Evolutionary conservation across 2,113 vertebrate species (phyloP).

Genomic region (Asarcornis scutulata): DNA sequence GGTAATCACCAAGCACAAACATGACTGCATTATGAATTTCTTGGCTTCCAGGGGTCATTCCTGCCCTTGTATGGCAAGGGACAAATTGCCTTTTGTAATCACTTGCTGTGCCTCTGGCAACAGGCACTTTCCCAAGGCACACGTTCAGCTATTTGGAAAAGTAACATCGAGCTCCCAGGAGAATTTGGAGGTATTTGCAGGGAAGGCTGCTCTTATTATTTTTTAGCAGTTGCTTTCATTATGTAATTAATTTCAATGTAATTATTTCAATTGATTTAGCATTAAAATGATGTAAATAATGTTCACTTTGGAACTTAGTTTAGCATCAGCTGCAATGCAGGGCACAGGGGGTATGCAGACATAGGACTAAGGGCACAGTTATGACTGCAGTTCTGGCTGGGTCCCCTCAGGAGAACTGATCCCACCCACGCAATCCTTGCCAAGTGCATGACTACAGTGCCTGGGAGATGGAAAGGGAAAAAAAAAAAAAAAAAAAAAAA

Average conservation of each 20-base stretch:
- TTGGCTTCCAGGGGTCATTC: conserved; percentile 41
- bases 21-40: background rate
- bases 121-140: background rate
- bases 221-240: background rate
- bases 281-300: background rate
- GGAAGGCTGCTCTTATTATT: background rate
- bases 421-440: background rate
- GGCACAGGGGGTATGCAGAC: background rate
- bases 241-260: background rate
- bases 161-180: background rate
- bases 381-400: background rate
- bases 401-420: background rate
- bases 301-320: background rate
- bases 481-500: background rate
- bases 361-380: background rate
- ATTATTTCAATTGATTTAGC: background rate
- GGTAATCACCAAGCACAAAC: background rate
- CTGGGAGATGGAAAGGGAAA: background rate
- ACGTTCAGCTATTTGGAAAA: background rate
- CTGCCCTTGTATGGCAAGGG: conserved; percentile 28
- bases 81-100: conserved; percentile 19
- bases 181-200: background rate
- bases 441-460: background rate
- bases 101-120: background rate
- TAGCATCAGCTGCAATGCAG: background rate